Evolutionary conservation across 2,797 vertebrate species (phyloP), one percentile per base, ranked within the genome.

Genomic region (Valencia hispanica): DNA sequence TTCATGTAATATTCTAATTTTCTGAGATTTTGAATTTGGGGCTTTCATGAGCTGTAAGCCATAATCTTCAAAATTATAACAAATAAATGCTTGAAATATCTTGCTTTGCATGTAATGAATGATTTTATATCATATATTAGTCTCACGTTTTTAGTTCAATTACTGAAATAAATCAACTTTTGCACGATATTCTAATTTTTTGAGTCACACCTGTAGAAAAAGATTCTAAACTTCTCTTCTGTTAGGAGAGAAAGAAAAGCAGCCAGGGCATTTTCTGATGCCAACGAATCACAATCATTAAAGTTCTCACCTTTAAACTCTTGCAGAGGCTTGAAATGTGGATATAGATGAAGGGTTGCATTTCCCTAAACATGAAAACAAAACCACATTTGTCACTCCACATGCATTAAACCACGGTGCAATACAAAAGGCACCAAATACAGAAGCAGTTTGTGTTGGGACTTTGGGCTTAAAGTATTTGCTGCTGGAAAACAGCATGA

Each of bases 341-440:
- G 96, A 84, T 97, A 97, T 0, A 97, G 85, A 86, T 97, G 96
- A n/a, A 97, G 95, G 2, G 96, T 97, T 18, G 96, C 96, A 78
- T 97, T 96, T 69, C 96, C 96, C 96, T 97, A 68, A 59, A 86
- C 43, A 70, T 50, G 11, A 63, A 47, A 59, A 2, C 11, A 70
- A 9, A 74, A 36, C 34, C 20, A 68, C 2, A 78, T 59, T 45
- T 79, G 61, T 74, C 34, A 22, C 6, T 30, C 5, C 36, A 0
- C 22, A 18, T 66, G 53, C 63, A 50, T 36, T 10, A 79, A 77
- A 1, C 30, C 63, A 8, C 25, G 48, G 25, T 57, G 7, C 0
- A 39, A 41, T 59, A 32, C 0, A 71, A 18, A 32, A 25, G 59
- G 10, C 22, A 70, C 18, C 63, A n/a, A 53, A 77, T 70, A 27